Base-by-base conservation (phyloP, 2,888 invertebrate genomes). In the Acronicta leporina region DNA sequence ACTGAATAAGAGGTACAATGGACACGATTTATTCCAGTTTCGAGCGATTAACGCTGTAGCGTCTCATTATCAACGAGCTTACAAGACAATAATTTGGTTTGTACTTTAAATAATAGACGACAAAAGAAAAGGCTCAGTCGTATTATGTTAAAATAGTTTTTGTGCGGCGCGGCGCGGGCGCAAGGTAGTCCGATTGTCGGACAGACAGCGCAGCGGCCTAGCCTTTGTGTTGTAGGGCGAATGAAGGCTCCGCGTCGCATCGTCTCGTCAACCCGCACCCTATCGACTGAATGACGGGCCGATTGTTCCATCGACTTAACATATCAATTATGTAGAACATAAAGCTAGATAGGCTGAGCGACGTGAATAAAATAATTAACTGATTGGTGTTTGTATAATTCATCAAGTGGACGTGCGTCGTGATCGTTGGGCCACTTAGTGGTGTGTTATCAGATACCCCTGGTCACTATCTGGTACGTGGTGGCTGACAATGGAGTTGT, bases 321-420 rank as follows among this genome's bases (percentile, higher is more conserved):
- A 90, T 92, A 94, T 93, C 94, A 92, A 94, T 94, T 92, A 93
- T 91, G 92, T 92, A 88, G 88, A 91, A 93, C 90, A 92, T 89
- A 91, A 89, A 91, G 88, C 81, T 78, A 87, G 92, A 93, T 94
- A 92, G 90, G 73, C 88, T 90, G 93, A 93, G 87, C 91, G 94
- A 94, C 93, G 88, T 92, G 92, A 92, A 93, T 92, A 89, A 92
- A 93, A 93, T 94, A 93, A 94, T 94, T 94, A 94, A 92, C 93
- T 88, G 94, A 92, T 92, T 89, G 91, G 92, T 93, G 90, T 94
- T 93, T 94, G 92, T 94, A 92, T 94, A 93, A 94, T 92, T 92
- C 92, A 92, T 92, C 92, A 92, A 88, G 89, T 82, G 83, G 83
- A 85, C 75, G 73, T 70, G 70, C 81, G 79, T 82, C 79, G 84